Evolutionary conservation across 2,888 invertebrate species (phyloP).

Genomic region (Dendrolimus pini): DNA sequence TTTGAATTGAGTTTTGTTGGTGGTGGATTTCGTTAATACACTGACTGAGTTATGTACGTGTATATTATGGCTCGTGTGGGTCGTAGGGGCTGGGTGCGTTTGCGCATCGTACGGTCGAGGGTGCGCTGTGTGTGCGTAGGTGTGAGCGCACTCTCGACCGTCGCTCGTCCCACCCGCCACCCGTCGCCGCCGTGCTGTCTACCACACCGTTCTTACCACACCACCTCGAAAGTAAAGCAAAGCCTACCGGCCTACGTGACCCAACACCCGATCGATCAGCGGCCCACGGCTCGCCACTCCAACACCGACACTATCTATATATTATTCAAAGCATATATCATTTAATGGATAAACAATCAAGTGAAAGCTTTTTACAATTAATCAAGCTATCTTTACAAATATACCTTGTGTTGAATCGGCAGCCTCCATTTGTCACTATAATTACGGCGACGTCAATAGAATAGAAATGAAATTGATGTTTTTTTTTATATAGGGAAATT

Average conservation of each 20-base stretch:
- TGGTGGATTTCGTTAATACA: conserved; percentile 77
- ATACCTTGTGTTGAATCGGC: neutral
- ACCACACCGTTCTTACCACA: conserved; percentile 9
- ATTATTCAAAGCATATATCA: conserved; percentile 45
- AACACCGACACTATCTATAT: conserved; percentile 39
- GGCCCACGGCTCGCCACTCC: conserved; percentile 24
- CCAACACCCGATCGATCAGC: neutral
- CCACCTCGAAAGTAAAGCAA: conserved; percentile 7
- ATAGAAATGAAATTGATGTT: neutral
- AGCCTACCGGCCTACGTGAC: conserved; percentile 6
- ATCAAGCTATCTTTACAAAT: conserved; percentile 39
- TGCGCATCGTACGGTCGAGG: conserved; percentile 36
- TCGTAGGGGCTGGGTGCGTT: conserved; percentile 30
- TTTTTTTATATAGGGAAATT: neutral
- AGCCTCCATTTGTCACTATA: neutral
- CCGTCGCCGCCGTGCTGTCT: conserved; percentile 35
- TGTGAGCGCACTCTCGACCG: conserved; percentile 47
- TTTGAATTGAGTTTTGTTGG: conserved; percentile 74
- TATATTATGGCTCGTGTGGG: conserved; percentile 19
- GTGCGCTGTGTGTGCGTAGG: conserved; percentile 61
- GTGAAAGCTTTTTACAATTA: conserved; percentile 51
- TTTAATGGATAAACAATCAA: conserved; percentile 54
- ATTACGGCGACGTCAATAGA: neutral
- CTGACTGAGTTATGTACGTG: conserved; percentile 45
- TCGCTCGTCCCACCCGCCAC: conserved; percentile 20